Conservation (phyloP, 2,797 vertebrate species). For the Menidia menidia region DNA sequence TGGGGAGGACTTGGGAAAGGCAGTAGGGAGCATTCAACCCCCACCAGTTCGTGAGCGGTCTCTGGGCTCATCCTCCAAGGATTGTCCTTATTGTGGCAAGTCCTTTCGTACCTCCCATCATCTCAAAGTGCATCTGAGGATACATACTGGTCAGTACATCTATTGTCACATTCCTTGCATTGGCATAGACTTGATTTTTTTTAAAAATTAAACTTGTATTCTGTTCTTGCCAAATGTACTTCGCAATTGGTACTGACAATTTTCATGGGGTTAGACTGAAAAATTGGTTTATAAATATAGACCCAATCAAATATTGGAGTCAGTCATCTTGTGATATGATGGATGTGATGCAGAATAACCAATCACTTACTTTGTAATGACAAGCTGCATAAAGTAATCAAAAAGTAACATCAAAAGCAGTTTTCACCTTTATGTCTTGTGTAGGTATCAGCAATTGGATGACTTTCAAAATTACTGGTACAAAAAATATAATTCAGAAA, state of each 20-base stretch:
- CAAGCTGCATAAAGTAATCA: constrained; percentile 9
- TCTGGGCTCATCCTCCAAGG: constrained; percentile 94
- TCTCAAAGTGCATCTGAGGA: constrained; percentile 98
- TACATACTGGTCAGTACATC: constrained; percentile 95
- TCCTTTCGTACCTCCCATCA: constrained; percentile 98
- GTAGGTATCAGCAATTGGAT: constrained; percentile 12
- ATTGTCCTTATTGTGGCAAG: constrained; percentile 98
- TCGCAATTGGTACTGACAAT: constrained; percentile 57
- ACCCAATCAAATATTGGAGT: constrained; percentile 54
- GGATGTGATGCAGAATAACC: constrained; percentile 46
- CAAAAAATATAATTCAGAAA: constrained; percentile 39
- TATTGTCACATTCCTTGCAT: not conserved
- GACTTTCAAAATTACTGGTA: constrained; percentile 23
- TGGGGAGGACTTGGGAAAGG: constrained; percentile 94
- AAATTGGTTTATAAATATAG: constrained; percentile 63
- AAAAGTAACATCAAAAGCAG: not conserved
- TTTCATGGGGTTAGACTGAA: constrained; percentile 64
- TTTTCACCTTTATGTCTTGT: constrained; percentile 45
- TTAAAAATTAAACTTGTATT: constrained; percentile 63
- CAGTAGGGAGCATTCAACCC: constrained; percentile 87
- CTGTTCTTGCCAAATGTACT: constrained; percentile 63
- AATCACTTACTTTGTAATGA: constrained; percentile 44
- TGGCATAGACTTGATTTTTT: constrained; percentile 1
- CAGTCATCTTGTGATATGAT: constrained; percentile 45
- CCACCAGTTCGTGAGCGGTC: constrained; percentile 91